Evolutionary conservation across 2,888 invertebrate species (phyloP).

Genomic region (Epirrhoe alternata): DNA sequence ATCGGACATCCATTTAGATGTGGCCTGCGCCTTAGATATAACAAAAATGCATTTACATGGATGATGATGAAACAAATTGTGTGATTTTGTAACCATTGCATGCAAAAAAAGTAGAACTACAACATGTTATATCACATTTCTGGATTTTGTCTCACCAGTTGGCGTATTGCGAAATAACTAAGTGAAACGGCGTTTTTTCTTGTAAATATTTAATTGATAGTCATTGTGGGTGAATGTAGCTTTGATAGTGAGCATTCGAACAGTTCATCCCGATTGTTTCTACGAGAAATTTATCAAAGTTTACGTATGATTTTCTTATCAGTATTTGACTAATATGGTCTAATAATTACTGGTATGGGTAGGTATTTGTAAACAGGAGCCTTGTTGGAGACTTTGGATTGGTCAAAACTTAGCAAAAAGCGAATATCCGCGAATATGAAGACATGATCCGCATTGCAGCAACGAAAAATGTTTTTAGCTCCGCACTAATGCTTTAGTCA

Average conservation of each 20-base stretch:
- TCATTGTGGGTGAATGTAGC: not conserved
- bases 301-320: not conserved
- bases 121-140: constrained; percentile 50
- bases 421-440: constrained; percentile 32
- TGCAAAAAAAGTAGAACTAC: constrained; percentile 21
- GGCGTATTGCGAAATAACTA: constrained; percentile 50
- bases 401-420: constrained; percentile 24
- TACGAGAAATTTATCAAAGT: not conserved
- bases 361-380: not conserved
- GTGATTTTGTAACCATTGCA: constrained; percentile 34
- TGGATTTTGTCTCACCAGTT: constrained; percentile 44
- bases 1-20: too few species aligned
- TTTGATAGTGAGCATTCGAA: not conserved
- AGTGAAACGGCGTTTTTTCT: constrained; percentile 39
- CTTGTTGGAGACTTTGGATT: constrained; percentile 5
- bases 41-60: not conserved
- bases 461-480: constrained; percentile 28
- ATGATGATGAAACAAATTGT: constrained; percentile 32
- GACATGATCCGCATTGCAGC: constrained; percentile 67
- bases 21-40: too few species aligned
- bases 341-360: not conserved
- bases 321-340: not conserved
- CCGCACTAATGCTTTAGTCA: not conserved
- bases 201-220: not conserved
- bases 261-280: not conserved